Evolutionary conservation across 2,797 vertebrate species (phyloP).

Genomic region (Adrianichthys oophorus): DNA sequence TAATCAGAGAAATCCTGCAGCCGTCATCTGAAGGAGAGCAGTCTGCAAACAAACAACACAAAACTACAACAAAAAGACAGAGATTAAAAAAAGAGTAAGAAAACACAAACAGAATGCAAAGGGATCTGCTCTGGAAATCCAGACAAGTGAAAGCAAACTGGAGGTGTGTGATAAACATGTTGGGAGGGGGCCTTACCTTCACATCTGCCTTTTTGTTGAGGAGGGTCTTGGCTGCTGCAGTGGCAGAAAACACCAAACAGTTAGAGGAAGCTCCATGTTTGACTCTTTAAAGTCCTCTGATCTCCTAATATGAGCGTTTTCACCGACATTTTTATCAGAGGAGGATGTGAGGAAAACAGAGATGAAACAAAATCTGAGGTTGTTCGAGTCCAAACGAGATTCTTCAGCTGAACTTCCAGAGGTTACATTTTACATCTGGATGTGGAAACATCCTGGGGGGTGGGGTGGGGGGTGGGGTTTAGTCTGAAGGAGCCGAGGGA

Average conservation of each 20-base stretch:
- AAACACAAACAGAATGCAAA: constrained; percentile 4
- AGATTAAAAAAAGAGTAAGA: constrained; percentile 3
- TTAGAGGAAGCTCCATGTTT: constrained; percentile 18
- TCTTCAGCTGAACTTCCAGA: no score
- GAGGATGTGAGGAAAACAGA: no score
- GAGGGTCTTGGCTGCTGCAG: constrained; percentile 84
- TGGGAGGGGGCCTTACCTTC: constrained; percentile 73
- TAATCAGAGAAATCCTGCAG: constrained; percentile 3
- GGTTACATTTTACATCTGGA: no score
- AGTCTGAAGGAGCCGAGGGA: no score
- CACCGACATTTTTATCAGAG: no score
- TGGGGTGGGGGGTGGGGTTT: no score
- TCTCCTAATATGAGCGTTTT: no score
- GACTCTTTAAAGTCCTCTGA: no score
- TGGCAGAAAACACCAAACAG: constrained; percentile 40
- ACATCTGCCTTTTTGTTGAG: constrained; percentile 86
- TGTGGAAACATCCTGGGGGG: no score
- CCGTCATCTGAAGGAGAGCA: not conserved
- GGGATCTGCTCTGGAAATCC: not conserved
- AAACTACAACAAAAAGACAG: not conserved
- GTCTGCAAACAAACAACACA: constrained; percentile 8
- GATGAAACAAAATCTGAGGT: no score
- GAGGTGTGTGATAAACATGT: not conserved
- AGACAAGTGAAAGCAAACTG: not conserved
- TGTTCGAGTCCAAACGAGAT: no score